Conservation (phyloP, 2,888 invertebrate species). For the Ectobius pallidus region DNA sequence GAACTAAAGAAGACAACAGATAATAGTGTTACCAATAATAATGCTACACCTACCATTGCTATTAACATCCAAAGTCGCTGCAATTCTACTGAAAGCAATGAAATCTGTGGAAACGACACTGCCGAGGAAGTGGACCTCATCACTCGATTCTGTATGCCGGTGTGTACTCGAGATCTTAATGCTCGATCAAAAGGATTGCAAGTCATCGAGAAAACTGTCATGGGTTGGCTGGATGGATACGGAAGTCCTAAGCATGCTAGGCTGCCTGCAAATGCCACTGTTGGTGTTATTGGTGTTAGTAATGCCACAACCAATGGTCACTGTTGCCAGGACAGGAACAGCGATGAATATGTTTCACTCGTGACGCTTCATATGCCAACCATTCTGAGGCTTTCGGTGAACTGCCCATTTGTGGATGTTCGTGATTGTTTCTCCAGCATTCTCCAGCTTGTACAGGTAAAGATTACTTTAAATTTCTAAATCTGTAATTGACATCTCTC, state of each 20-base stretch:
- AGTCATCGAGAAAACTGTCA: constrained; percentile 59
- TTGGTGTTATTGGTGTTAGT: constrained; percentile 33
- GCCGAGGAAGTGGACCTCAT: constrained; percentile 57
- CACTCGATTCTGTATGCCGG: constrained; percentile 59
- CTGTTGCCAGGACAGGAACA: constrained; percentile 26
- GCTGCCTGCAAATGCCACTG: constrained; percentile 33
- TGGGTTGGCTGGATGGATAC: constrained; percentile 61
- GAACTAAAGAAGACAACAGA: constrained; percentile 28
- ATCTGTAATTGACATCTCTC: not conserved
- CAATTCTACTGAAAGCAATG: not conserved
- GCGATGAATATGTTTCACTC: constrained; percentile 57
- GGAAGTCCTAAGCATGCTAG: constrained; percentile 58
- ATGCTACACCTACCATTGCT: constrained; percentile 30
- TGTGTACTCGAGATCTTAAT: constrained; percentile 60
- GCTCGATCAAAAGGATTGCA: constrained; percentile 60
- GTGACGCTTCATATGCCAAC: constrained; percentile 63
- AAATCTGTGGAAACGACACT: constrained; percentile 16
- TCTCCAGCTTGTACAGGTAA: constrained; percentile 63
- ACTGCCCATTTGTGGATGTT: constrained; percentile 66
- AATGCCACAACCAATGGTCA: constrained; percentile 38
- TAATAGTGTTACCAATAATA: constrained; percentile 31
- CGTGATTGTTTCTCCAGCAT: constrained; percentile 63
- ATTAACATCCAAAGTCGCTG: constrained; percentile 31
- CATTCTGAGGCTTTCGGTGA: constrained; percentile 62
- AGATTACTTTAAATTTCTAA: constrained; percentile 38